A percentile compares a stretch with the other conserved stretches of the same genome.
phyloP scores from a whole-genome alignment of 2,888 invertebrate genomes.

The Harpalus rufipes region DNA sequence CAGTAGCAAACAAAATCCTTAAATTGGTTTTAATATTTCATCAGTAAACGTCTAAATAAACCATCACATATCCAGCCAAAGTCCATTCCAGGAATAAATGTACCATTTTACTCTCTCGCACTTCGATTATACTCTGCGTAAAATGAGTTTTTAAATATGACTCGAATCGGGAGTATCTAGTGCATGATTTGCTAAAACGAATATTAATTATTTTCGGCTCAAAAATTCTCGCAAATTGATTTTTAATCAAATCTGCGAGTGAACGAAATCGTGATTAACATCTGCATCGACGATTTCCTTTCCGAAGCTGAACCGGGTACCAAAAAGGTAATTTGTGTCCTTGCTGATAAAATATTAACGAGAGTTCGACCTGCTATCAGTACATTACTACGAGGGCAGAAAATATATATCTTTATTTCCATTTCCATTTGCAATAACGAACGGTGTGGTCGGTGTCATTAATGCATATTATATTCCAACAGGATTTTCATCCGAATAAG shows the following conservation, averaged over 20 bases:
- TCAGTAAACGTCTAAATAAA: neutral
- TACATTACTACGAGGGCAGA: neutral
- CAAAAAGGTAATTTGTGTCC: constrained; percentile 39
- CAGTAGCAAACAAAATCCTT: neutral
- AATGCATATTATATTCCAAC: neutral
- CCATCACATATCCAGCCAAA: neutral
- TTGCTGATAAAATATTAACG: constrained; percentile 41
- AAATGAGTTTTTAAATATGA: neutral
- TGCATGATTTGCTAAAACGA: constrained; percentile 30
- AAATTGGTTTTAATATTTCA: constrained; percentile 3
- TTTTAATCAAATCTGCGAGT: constrained; percentile 39
- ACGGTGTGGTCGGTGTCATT: neutral
- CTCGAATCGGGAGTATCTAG: neutral
- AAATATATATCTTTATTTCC: neutral
- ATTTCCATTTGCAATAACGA: neutral
- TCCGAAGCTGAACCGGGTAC: neutral
- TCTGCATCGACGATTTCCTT: constrained; percentile 34
- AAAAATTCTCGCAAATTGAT: constrained; percentile 38
- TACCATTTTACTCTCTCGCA: neutral
- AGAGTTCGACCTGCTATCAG: constrained; percentile 21
- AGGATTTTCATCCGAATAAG: neutral
- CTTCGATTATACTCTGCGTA: neutral
- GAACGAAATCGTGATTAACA: constrained; percentile 47
- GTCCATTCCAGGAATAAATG: neutral
- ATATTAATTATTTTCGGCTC: constrained; percentile 26